phyloP scores from a whole-genome alignment of 2,113 vertebrate species.

The Sebastes schlegelii region DNA sequence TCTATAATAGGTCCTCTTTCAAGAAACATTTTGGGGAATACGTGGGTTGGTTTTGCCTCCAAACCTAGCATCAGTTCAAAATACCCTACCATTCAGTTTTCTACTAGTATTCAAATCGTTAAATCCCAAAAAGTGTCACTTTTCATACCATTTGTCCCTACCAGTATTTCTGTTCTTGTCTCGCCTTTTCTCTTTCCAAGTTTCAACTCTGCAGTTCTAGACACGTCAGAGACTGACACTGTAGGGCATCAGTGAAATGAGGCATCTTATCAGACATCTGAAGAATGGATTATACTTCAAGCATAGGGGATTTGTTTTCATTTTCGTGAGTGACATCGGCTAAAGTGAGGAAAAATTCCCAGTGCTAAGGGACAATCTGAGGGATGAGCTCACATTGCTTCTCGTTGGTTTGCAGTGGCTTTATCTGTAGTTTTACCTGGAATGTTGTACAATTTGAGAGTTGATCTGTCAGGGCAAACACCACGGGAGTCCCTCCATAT shows the following conservation, averaged over 20 bases:
- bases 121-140: neutral
- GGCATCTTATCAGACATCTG: constrained; percentile 55
- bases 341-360: constrained; percentile 41
- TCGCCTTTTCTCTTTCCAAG: constrained; percentile 6
- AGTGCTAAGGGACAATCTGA: constrained; percentile 5
- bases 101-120: neutral
- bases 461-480: constrained; percentile 4
- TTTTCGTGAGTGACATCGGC: constrained; percentile 42
- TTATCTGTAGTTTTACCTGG: constrained; percentile 12
- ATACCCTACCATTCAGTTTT: neutral
- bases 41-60: neutral
- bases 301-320: constrained; percentile 45
- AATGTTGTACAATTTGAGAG: neutral
- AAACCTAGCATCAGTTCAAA: neutral
- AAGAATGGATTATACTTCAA: constrained; percentile 36
- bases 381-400: neutral
- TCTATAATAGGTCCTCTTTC: no score
- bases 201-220: constrained; percentile 1
- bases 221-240: constrained; percentile 29
- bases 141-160: neutral
- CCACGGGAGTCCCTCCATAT: neutral
- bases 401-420: neutral
- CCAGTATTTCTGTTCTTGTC: neutral
- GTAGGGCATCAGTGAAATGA: constrained; percentile 38
- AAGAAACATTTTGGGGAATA: neutral